Percentiles rank a stretch among this genome's conserved stretches.
Conservation (phyloP, 2,888 invertebrate species). For the Stenodera caucasica region DNA sequence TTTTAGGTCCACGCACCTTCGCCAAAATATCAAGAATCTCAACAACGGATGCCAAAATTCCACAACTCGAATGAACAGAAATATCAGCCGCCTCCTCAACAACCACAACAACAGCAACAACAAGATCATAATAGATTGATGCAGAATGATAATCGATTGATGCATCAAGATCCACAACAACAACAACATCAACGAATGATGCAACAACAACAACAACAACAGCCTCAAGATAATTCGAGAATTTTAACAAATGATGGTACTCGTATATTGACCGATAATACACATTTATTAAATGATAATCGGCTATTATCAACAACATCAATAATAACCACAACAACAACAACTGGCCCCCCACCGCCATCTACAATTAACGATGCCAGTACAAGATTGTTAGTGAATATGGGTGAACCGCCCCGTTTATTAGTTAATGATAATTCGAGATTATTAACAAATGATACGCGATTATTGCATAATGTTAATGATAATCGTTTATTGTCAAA, state of each 20-base stretch:
- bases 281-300: slow-evolving; percentile 44
- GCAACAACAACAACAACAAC: slow-evolving; percentile 33
- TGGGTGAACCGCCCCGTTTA: slow-evolving; percentile 48
- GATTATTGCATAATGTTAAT: slow-evolving; percentile 46
- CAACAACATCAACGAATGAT: slow-evolving; percentile 43
- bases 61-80: slow-evolving; percentile 38
- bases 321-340: slow-evolving; percentile 4
- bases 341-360: background rate
- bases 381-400: slow-evolving; percentile 49
- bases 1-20: slow-evolving; percentile 48
- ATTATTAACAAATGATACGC: slow-evolving; percentile 47
- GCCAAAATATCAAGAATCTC: slow-evolving; percentile 48
- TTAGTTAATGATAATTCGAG: slow-evolving; percentile 49
- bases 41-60: slow-evolving; percentile 41
- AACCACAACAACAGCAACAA: slow-evolving; percentile 27
- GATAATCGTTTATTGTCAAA: slow-evolving; percentile 40
- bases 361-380: slow-evolving; percentile 42
- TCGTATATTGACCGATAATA: slow-evolving; percentile 34
- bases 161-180: slow-evolving; percentile 43
- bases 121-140: slow-evolving; percentile 44
- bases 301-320: slow-evolving; percentile 32
- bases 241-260: slow-evolving; percentile 44
- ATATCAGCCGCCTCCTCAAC: slow-evolving; percentile 23
- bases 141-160: slow-evolving; percentile 47
- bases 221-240: slow-evolving; percentile 33